phyloP scores from a whole-genome alignment of 2,113 vertebrate species.

The Scopus umbretta region DNA sequence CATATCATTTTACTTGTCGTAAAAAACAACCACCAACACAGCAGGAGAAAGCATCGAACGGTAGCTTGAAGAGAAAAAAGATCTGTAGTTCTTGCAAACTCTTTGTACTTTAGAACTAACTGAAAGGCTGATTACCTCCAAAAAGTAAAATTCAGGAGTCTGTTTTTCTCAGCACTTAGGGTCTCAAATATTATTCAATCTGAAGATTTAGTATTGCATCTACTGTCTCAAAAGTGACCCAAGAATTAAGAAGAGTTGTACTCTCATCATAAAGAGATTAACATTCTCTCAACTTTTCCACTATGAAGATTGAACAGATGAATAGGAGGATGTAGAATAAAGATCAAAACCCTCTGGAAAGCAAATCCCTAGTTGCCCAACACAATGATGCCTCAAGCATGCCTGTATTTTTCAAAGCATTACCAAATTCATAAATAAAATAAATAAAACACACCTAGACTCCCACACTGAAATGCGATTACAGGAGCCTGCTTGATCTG shows the following conservation, averaged over 20 bases:
- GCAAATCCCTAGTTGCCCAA: not conserved
- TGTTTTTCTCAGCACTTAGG: not conserved
- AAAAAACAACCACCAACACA: not conserved
- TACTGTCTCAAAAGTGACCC: not conserved
- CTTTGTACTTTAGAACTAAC: not conserved
- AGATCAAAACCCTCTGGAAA: not conserved
- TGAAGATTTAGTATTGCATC: not conserved
- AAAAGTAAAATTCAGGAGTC: not conserved
- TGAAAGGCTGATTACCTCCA: not conserved
- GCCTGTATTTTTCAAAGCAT: not conserved
- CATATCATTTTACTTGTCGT: not conserved
- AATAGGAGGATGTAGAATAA: not conserved
- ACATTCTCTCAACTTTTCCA: not conserved
- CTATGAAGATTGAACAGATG: not conserved
- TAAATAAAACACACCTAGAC: not conserved
- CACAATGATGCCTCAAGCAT: not conserved
- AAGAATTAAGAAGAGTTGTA: not conserved
- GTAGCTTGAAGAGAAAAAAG: not conserved
- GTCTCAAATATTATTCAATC: not conserved
- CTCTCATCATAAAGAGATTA: not conserved
- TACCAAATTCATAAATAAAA: not conserved
- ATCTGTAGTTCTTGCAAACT: not conserved
- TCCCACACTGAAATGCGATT: not conserved
- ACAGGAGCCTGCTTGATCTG: not conserved
- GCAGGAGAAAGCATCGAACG: not conserved